Base-by-base conservation (phyloP, 2,888 invertebrate species). In the Tupiocoris notatus region DNA sequence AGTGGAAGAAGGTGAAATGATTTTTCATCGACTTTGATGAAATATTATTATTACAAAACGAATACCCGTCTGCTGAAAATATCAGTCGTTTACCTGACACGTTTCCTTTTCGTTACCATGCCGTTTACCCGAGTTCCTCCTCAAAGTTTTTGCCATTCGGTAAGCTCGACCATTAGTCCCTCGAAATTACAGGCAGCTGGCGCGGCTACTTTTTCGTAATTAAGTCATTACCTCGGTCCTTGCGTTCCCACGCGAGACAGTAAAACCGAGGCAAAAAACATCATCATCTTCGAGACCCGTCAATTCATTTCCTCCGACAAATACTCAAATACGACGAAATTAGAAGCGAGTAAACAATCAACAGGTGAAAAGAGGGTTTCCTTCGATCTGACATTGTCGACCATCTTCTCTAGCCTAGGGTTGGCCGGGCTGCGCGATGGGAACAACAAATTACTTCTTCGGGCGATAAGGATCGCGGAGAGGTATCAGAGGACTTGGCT, bases 271-370 rank as follows among this genome's bases (percentile, higher is more conserved):
- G 24, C 21, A 23, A 59, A 70, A 70, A 24, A n/a, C 59, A 23
- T n/a, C 59, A 23, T 59, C 24, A 58, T 67, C 39, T 56, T 67
- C 67, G 16, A 56, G 22, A 16, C 20, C 22, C 39, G 59, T 58
- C 61, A 17, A 61, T 70, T 70, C 58, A 70, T 70, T 70, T 70
- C 70, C 70, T 59, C 70, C 70, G 70, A 70, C 70, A 70, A 70
- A 70, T 70, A 59, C 70, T 61, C 58, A 59, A 70, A 70, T 70
- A 58, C 21, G 23, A 70, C 54, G 24, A 20, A 59, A 70, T 70
- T 70, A 70, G 54, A 25, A 23, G 57, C 22, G 64, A 63, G 65
- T 64, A 74, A 63, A 74, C 74, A 74, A 64, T 74, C 74, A 74
- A 74, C 74, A 74, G 74, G 74, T 74, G 74, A 70, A 58, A 70